Conservation (phyloP, 35 echinoderm and acorn worm genomes). For the Heliocidaris erythrogramma region DNA sequence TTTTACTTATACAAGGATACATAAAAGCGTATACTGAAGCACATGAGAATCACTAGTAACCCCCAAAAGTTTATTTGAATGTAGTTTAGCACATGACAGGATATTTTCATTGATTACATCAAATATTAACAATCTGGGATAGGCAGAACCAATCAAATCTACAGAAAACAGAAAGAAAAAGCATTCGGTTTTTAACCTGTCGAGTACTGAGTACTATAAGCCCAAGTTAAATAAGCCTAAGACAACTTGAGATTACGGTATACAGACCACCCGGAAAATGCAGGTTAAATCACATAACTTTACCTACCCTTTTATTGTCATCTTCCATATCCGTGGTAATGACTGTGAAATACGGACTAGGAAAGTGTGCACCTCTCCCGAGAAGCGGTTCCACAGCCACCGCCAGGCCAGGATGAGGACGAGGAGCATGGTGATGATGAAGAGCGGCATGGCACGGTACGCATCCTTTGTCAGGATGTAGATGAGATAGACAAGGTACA, state of each 20-base stretch:
- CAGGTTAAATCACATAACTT: not conserved
- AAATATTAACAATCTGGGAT: too few relatives aligned
- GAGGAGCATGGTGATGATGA: constrained; percentile 51
- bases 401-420: not conserved
- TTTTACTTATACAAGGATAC: too few relatives aligned
- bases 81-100: too few relatives aligned
- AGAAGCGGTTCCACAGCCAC: not conserved
- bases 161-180: too few relatives aligned
- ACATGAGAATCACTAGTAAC: too few relatives aligned
- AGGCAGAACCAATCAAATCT: too few relatives aligned
- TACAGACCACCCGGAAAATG: not conserved
- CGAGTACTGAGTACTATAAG: not conserved
- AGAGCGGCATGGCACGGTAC: constrained; percentile 53
- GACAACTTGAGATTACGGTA: not conserved
- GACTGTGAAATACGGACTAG: not conserved
- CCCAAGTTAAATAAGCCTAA: not conserved
- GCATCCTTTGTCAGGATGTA: constrained; percentile 36
- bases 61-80: too few relatives aligned
- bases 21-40: too few relatives aligned
- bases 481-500: constrained; percentile 56
- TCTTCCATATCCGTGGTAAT: not conserved
- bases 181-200: not conserved
- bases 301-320: constrained; percentile 47
- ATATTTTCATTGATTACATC: not conserved
- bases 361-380: not conserved